phyloP scores from a whole-genome alignment of 2,888 invertebrate genomes.

The Cheilosia vulpina region DNA sequence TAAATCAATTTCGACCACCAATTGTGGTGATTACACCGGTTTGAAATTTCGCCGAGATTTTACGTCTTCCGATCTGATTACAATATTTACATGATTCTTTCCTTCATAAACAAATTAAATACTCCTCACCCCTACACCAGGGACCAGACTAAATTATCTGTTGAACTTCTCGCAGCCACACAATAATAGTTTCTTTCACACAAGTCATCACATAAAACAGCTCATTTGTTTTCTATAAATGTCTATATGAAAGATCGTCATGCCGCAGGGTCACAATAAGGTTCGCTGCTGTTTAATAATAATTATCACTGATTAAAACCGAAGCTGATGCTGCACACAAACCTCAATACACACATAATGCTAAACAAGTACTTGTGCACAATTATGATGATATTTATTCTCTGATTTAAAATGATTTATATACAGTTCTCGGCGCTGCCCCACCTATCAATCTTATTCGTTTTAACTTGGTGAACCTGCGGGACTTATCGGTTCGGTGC shows the following conservation, averaged over 20 bases:
- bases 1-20: too few species aligned
- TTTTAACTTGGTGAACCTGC: constrained; percentile 46
- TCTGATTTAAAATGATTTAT: constrained; percentile 49
- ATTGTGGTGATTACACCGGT: too few species aligned
- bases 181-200: constrained; percentile 63
- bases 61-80: not conserved
- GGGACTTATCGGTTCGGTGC: constrained; percentile 31
- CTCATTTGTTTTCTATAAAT: constrained; percentile 62
- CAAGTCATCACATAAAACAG: constrained; percentile 61
- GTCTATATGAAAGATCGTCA: constrained; percentile 30
- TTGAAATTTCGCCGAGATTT: not conserved
- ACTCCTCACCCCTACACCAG: not conserved
- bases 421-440: constrained; percentile 14
- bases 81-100: not conserved
- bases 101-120: not conserved
- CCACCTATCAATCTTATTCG: constrained; percentile 52
- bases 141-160: constrained; percentile 42
- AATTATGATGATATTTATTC: constrained; percentile 47
- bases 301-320: constrained; percentile 81
- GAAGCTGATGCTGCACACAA: constrained; percentile 24
- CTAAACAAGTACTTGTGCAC: constrained; percentile 38
- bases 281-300: constrained; percentile 82
- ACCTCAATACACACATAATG: not conserved
- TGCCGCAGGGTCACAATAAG: constrained; percentile 78
- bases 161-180: constrained; percentile 4